phyloP scores from a whole-genome alignment of 2,888 invertebrate species.

The Nasonia oneida region DNA sequence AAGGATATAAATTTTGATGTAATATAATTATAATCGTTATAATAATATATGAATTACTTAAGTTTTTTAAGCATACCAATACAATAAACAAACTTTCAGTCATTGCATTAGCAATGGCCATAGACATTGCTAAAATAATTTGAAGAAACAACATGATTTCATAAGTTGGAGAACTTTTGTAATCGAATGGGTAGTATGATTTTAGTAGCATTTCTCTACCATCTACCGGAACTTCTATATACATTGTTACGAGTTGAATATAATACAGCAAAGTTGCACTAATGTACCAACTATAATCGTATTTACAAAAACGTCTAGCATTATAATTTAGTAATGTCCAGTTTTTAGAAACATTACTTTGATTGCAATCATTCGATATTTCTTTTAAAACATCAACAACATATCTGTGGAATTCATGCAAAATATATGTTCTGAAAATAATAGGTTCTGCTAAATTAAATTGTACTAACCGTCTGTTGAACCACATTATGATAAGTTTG shows the following conservation, averaged over 20 bases:
- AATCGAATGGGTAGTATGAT: constrained; percentile 46
- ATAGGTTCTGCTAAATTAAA: not conserved
- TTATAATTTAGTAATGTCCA: constrained; percentile 9
- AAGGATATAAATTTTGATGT: not conserved
- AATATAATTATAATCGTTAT: too few relatives aligned
- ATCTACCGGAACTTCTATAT: not conserved
- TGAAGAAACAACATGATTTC: constrained; percentile 40
- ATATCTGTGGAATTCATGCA: constrained; percentile 6
- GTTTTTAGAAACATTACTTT: not conserved
- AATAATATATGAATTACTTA: too few relatives aligned
- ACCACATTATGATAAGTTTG: constrained; percentile 35
- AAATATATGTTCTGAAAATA: not conserved
- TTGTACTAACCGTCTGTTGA: constrained; percentile 35
- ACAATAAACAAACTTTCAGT: not conserved
- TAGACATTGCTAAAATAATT: not conserved
- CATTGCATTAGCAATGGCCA: constrained; percentile 2
- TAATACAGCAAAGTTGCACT: constrained; percentile 14
- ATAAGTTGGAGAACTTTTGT: constrained; percentile 31
- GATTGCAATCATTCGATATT: constrained; percentile 38
- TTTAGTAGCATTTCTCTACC: constrained; percentile 21
- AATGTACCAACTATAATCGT: constrained; percentile 6
- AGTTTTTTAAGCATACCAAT: not conserved
- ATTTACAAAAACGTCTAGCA: not conserved
- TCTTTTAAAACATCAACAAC: constrained; percentile 31
- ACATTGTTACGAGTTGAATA: not conserved